phyloP scores from a whole-genome alignment of 1,140 invertebrate species.

The Eurytemora carolleeae region DNA sequence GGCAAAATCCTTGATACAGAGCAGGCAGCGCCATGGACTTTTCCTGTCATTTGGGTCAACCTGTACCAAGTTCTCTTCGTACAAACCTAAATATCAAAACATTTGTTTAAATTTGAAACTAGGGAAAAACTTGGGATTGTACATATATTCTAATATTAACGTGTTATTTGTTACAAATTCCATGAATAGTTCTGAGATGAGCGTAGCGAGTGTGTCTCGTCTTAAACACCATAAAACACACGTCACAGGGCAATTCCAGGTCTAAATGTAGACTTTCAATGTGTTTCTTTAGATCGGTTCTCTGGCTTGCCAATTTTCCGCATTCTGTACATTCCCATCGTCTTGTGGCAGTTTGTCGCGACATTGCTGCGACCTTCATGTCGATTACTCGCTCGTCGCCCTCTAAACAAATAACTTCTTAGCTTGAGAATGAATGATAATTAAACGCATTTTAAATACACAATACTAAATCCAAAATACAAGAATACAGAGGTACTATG shows the following conservation, averaged over 20 bases:
- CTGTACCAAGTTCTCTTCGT: no score
- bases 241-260: not conserved
- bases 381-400: no score
- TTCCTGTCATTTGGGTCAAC: no score
- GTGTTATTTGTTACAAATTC: not conserved
- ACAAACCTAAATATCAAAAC: no score
- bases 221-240: not conserved
- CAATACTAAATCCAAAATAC: no score
- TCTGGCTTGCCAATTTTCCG: not conserved
- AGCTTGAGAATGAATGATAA: no score
- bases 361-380: not conserved
- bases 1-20: not conserved
- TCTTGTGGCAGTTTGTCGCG: not conserved
- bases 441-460: no score
- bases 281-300: conserved; percentile 1
- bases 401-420: no score
- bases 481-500: no score
- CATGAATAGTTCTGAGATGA: not conserved
- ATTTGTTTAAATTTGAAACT: no score
- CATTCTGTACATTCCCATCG: not conserved
- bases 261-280: not conserved
- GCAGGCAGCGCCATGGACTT: not conserved
- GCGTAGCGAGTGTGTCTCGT: not conserved
- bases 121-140: no score
- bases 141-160: no score